Evolutionary conservation across 2,797 vertebrate species (phyloP), one percentile per base, ranked within the genome.

Genomic region (Pachyuromys duprasi): DNA sequence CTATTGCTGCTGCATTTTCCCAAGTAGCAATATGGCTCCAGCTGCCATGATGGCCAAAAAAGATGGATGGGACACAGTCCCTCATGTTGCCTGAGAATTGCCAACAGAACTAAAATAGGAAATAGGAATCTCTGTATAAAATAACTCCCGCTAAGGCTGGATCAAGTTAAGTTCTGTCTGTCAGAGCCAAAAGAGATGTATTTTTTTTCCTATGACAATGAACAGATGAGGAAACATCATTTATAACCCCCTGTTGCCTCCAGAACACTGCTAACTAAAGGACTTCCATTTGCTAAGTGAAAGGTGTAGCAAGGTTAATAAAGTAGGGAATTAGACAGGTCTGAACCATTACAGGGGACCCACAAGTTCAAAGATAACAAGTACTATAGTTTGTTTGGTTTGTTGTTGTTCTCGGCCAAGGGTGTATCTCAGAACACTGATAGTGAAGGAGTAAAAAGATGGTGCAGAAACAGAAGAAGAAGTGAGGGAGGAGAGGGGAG

Each of bases 51-150:
- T 0, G 1, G 74, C 28, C 24, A 15, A 26, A 36, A 80, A 79
- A 81, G 72, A 36, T 36, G 8, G 15, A 11, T 69, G 70, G 31
- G 55, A 57, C 65, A 69, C 0, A 20, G 53, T 82, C 49, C 36
- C 55, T 22, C 11, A 14, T 90, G 20, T 76, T 89, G 67, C 80
- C 76, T 65, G 39, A 67, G 55, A 79, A 69, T 90, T 24, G 72
- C 36, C 89, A 91, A 90, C 31, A 75, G 28, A 89, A 83, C 9
- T 60, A n/a, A 86, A 89, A 67, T 28, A 79, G 94, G 72, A 86
- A 89, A 67, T 28, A 79, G 94, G 72, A 65, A 42, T 31, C 33
- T 53, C 0, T 2, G 36, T 9, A 24, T n/a, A 65, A 79, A 89
- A 79, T 4, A 65, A 36, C 5, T 55, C 31, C 57, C 33, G 33